A percentile compares a stretch with the other conserved stretches of the same genome.
These are phyloP conservation scores for Schlechtendalia chinensis DNA, from an alignment of 1,140 invertebrate species.

Conservation along the genomic window DNA sequence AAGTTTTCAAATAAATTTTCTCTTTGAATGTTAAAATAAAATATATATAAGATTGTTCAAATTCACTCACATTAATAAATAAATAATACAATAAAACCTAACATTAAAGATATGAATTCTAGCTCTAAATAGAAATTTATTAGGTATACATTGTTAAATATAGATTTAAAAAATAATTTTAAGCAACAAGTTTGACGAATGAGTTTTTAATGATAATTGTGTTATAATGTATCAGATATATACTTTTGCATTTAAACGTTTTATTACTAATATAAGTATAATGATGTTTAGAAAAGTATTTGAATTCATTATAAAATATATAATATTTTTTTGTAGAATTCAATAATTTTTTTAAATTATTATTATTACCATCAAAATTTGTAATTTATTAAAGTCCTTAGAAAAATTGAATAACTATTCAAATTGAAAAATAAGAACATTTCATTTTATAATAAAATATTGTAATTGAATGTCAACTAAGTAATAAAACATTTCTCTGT, in stretches of 20 bases:
- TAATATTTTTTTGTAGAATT: not conserved
- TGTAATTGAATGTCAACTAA: not conserved
- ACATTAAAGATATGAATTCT: not conserved
- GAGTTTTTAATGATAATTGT: constrained; percentile 5
- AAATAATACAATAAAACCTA: constrained; percentile 7
- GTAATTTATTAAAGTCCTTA: not conserved
- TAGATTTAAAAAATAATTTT: constrained; percentile 31
- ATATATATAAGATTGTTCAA: constrained; percentile 11
- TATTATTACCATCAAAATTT: not conserved
- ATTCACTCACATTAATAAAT: constrained; percentile 21
- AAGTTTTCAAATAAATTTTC: not conserved
- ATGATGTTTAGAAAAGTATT: constrained; percentile 1
- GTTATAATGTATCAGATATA: not conserved
- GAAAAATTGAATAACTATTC: not conserved
- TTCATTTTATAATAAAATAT: not conserved
- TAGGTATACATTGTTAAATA: constrained; percentile 20
- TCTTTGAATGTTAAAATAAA: not conserved
- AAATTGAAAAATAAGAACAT: not conserved
- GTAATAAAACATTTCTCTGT: not conserved
- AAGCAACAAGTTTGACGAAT: not conserved
- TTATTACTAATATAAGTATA: not conserved
- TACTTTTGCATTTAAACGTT: not conserved
- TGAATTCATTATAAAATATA: not conserved
- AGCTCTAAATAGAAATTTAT: not conserved
- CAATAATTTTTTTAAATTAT: not conserved